Evolutionary conservation across 2,888 invertebrate species (phyloP).

Genomic region (Lingula anatina): DNA sequence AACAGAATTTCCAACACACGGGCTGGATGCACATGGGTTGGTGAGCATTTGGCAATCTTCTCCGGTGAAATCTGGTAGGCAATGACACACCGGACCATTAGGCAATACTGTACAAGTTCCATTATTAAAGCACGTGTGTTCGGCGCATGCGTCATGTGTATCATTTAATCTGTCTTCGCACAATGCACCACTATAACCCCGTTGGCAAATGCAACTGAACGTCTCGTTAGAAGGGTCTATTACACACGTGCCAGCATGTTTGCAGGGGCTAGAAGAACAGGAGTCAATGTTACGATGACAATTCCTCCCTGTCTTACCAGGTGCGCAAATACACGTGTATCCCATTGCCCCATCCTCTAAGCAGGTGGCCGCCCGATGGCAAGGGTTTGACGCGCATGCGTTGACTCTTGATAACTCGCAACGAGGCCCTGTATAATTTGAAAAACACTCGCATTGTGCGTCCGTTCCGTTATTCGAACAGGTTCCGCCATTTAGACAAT

Average conservation of each 20-base stretch:
- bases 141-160: too few relatives aligned
- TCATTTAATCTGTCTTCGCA: not conserved
- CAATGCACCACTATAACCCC: not conserved
- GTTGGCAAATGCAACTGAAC: not conserved
- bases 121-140: not conserved
- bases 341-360: not conserved
- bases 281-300: not conserved
- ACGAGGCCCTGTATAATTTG: not conserved
- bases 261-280: not conserved
- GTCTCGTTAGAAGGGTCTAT: not conserved
- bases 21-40: slow-evolving; percentile 1
- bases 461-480: too few relatives aligned
- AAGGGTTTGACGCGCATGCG: slow-evolving; percentile 1
- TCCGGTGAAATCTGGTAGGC: slow-evolving; percentile 6
- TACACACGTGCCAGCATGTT: not conserved
- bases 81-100: not conserved
- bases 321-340: not conserved
- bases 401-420: not conserved
- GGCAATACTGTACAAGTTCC: not conserved
- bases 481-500: too few relatives aligned
- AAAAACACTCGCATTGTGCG: too few relatives aligned
- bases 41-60: slow-evolving; percentile 3
- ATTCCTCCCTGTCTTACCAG: not conserved
- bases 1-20: slow-evolving; percentile 4
- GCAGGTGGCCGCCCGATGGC: not conserved